Evolutionary conservation across 23 tunicate genomes (phyloP).

Genomic region (Halocynthia roretzi): DNA sequence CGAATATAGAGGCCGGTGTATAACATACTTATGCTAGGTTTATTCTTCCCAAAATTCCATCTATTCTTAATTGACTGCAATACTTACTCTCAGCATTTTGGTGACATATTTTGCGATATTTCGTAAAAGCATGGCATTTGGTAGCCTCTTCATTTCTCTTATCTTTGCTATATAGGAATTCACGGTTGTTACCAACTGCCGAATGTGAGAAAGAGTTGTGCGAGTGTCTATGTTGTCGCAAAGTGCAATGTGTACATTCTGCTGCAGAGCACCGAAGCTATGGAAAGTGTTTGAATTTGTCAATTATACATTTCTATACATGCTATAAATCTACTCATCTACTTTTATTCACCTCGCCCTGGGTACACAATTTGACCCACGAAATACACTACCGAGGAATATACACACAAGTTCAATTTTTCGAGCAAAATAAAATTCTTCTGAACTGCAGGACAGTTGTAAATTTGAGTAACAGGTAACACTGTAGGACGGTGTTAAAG

Average conservation of each 20-base stretch:
- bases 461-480: no score
- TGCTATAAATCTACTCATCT: no score
- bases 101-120: slow-evolving; percentile 79
- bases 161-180: slow-evolving; percentile 60
- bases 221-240: slow-evolving; percentile 91
- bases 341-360: no score
- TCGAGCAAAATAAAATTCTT: no score
- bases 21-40: no score
- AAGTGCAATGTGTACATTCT: slow-evolving; percentile 60
- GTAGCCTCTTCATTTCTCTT: slow-evolving; percentile 27
- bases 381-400: no score
- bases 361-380: no score
- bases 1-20: no score
- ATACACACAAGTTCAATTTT: no score
- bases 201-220: slow-evolving; percentile 44
- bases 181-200: slow-evolving; percentile 69
- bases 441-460: no score
- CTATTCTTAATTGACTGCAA: background rate
- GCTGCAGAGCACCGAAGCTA: slow-evolving; percentile 52
- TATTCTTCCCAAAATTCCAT: background rate
- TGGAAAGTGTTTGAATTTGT: background rate
- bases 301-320: background rate
- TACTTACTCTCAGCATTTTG: slow-evolving; percentile 54
- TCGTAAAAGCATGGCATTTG: slow-evolving; percentile 45
- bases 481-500: no score